Evolutionary conservation across 1,140 invertebrate genomes (phyloP), one percentile per base, ranked within the genome.

Genomic region (Thaumatotibia leucotreta): DNA sequence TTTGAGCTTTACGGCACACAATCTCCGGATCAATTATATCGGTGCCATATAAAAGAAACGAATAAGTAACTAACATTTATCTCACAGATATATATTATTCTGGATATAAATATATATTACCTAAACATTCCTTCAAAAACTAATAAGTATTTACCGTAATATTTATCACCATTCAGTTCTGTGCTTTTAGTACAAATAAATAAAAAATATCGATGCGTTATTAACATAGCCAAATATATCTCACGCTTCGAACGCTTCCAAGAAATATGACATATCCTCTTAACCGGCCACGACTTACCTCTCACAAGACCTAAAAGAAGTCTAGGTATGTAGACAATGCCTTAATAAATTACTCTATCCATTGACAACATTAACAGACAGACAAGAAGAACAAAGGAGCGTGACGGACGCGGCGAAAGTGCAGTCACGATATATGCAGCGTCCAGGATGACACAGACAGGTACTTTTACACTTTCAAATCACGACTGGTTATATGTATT

Each of bases 361-460:
- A 58, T 58, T 29, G 52, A 27, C 52, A 31, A 29, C 23, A 45
- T 45, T 20, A 27, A 17, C 27, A 52, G 20, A 1, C 11, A 58
- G 23, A 58, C 23, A 27, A 58, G 52, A 54, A 54, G 50, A 58
- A 58, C 52, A 58, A 58, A 58, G 52, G n/a, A 31, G 17, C 52
- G 23, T 45, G 52, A 58, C 27, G n/a, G 52, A 58, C 27, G 8
- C 17, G 6, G 52, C 52, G 52, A 58, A 58, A 58, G 52, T 29
- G 52, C 39, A 45, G 14, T 58, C 27, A 58, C 52, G 52, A 58
- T 27, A 27, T 27, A 9, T 27, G 23, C 27, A 45, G 39, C 17
- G 17, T 45, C 6, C 39, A 29, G 52, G 52, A 58, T 58, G 52
- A 29, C 11, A 2, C 52, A 31, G 29, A 58, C 52, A 58, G 52